A percentile compares a stretch with the other conserved stretches of the same genome.
phyloP scores from a whole-genome alignment of 2,888 invertebrate genomes.

The Strigamia maritima region DNA sequence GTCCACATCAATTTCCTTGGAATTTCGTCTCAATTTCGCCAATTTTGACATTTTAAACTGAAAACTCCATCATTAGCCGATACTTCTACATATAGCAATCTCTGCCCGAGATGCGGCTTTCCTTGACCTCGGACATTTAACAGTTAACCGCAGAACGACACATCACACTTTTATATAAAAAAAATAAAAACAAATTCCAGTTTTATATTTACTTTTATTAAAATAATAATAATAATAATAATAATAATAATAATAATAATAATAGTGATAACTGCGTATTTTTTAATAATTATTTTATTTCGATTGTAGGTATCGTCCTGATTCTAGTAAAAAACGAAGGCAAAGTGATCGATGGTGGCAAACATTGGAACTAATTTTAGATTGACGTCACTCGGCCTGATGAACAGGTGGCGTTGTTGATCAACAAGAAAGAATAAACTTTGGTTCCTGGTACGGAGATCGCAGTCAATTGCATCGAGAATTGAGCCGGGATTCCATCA shows the following conservation, averaged over 20 bases:
- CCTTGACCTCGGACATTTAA: not conserved
- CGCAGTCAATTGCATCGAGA: not conserved
- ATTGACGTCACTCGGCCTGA: not conserved
- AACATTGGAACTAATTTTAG: not conserved
- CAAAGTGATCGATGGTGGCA: no score
- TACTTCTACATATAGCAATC: not conserved
- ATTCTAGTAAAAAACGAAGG: no score
- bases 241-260: no score
- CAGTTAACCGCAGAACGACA: not conserved
- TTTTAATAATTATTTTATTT: no score
- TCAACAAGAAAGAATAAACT: not conserved
- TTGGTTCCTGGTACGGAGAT: constrained; percentile 4
- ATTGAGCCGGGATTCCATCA: not conserved
- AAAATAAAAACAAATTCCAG: not conserved
- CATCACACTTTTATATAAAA: not conserved
- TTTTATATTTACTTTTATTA: not conserved
- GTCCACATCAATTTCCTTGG: constrained; percentile 30
- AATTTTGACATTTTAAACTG: not conserved
- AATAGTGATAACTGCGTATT: no score
- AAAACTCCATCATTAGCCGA: not conserved
- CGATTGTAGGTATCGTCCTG: no score
- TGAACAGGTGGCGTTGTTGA: constrained; percentile 4
- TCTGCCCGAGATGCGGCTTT: not conserved
- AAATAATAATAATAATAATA: no score
- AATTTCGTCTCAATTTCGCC: not conserved